Conservation (phyloP, 2,888 invertebrate species). For the Zhengitettix transpicula region DNA sequence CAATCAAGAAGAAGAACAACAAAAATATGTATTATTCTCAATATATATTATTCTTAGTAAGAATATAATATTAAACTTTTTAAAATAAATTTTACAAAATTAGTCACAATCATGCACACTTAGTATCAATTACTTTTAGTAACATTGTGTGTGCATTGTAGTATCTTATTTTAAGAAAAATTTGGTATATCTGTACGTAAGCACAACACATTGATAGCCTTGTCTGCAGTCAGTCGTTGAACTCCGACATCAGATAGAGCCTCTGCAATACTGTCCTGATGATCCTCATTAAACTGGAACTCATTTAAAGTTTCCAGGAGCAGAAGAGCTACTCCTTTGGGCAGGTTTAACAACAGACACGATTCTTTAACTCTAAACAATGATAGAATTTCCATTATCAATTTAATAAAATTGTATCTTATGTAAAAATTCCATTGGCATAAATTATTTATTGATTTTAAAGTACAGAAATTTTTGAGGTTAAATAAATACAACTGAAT, state of each 20-base stretch:
- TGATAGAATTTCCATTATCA: slow-evolving; percentile 6
- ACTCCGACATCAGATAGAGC: slow-evolving; percentile 41
- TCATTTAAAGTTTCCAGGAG: slow-evolving; percentile 45
- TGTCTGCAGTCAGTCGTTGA: slow-evolving; percentile 31
- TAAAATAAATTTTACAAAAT: no score
- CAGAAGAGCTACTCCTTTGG: slow-evolving; percentile 61
- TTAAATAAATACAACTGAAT: slow-evolving; percentile 4
- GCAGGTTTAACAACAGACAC: slow-evolving; percentile 53
- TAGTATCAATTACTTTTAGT: no score
- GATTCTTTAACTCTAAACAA: slow-evolving; percentile 51
- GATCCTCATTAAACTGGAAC: slow-evolving; percentile 12
- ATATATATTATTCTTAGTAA: no score
- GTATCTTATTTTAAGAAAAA: neutral
- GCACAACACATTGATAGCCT: slow-evolving; percentile 36
- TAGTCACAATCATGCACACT: no score
- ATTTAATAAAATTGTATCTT: neutral
- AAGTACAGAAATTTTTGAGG: no score
- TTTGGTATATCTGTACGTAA: slow-evolving; percentile 32
- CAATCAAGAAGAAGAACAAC: no score
- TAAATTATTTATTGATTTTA: no score
- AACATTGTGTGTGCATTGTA: neutral
- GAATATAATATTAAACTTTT: no score
- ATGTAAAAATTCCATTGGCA: no score
- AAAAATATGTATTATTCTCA: no score
- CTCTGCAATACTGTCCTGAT: slow-evolving; percentile 30